Evolutionary conservation across 1,140 invertebrate species (phyloP), one percentile per base, ranked within the genome.

Genomic region (Scylla paramamosain): DNA sequence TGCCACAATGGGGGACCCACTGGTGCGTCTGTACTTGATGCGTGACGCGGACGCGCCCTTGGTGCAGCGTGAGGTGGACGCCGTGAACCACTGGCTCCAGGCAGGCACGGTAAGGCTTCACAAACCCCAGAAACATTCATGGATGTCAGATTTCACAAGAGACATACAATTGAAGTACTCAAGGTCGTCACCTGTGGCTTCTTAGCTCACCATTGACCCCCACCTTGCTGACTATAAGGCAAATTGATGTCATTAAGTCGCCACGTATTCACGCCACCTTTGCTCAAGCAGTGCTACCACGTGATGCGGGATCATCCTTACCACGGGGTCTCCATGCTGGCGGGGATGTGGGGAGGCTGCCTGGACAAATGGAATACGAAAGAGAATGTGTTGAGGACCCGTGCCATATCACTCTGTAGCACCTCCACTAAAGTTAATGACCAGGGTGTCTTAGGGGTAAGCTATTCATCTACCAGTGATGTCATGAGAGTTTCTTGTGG

Each of bases 1-100:
- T 86, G 45, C 91, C 6, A 92, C 93, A 86, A 52, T 95, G 92
- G 95, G 84, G 4, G 95, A 95, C 87, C 87, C 92, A 0, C 90
- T 94, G 16, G 95, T 95, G 59, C 82, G 87, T 16, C 86, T 25
- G 25, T 95, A 93, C 92, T 28, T 95, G 10, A 29, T 95, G 4
- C 29, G 95, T 16, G 95, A 95, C 88, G 25, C 91, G 0, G 95
- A 95, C 92, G 39, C 87, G 12, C 95, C 94, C 77, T 52, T 95
- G 25, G 82, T 95, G 39, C 94, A 92, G 94, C 48, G 94, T 82
- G 94, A 95, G 32, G 90, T 95, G 90, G 94, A 92, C 25, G 94
- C 94, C 48, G 94, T 95, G 45, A 16, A 39, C 20, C 77, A 92
- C 45, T 95, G 94, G 94, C 89, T 95, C 77, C 25, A 29, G 20